These are phyloP conservation scores for Denticeps clupeoides DNA, from an alignment of 2,797 vertebrate species.

Conservation along the genomic window DNA sequence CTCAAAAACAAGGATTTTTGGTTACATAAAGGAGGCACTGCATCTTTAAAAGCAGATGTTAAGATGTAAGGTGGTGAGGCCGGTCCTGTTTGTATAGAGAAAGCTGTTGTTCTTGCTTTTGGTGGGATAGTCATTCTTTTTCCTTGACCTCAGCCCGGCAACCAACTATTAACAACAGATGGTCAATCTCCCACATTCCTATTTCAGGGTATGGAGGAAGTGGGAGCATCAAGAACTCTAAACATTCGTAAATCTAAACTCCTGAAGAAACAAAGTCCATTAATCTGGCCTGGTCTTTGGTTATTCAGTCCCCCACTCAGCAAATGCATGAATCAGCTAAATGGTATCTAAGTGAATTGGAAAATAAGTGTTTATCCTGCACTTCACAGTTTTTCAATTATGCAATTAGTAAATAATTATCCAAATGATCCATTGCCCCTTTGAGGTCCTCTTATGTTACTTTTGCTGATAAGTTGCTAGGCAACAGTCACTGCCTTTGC, in stretches of 20 bases:
- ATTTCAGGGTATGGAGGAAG: constrained; percentile 12
- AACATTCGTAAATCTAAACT: constrained; percentile 9
- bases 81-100: constrained; percentile 29
- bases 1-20: constrained; percentile 27
- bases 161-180: constrained; percentile 28
- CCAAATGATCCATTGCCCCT: no score
- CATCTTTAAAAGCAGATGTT: constrained; percentile 23
- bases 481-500: no score
- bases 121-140: constrained; percentile 16
- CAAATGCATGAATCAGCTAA: no score
- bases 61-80: constrained; percentile 5
- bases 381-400: no score
- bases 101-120: constrained; percentile 22
- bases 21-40: constrained; percentile 21
- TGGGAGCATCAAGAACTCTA: not conserved
- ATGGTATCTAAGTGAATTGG: no score
- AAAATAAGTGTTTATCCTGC: no score
- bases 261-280: constrained; percentile 5
- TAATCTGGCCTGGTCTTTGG: not conserved
- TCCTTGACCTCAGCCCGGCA: constrained; percentile 28
- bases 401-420: no score
- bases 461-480: no score
- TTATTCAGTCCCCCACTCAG: no score
- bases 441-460: no score
- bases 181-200: constrained; percentile 23